Percentiles rank a stretch among this genome's conserved stretches.
phyloP scores from a whole-genome alignment of 2,797 vertebrate genomes.

The Enteromius thamalakanensis region DNA sequence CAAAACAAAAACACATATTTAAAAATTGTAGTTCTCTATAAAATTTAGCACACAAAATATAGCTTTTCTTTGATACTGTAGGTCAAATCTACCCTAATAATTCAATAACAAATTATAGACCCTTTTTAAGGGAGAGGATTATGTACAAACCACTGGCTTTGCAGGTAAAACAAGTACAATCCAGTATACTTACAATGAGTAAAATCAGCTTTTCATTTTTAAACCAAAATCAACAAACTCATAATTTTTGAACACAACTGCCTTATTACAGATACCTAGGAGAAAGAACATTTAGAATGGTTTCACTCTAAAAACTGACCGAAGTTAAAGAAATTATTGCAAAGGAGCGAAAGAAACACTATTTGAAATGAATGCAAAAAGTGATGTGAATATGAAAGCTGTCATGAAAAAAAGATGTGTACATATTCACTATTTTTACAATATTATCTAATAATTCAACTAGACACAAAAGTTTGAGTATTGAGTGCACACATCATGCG shows the following conservation, averaged over 20 bases:
- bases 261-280: neutral
- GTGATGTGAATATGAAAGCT: neutral
- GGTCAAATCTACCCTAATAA: slow-evolving; percentile 50
- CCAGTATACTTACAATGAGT: slow-evolving; percentile 28
- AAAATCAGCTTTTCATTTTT: slow-evolving; percentile 3
- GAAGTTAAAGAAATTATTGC: slow-evolving; percentile 1
- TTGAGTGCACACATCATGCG: slow-evolving; percentile 33
- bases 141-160: slow-evolving; percentile 54
- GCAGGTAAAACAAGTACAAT: slow-evolving; percentile 30
- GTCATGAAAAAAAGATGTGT: slow-evolving; percentile 12
- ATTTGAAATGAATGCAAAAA: neutral
- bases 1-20: slow-evolving; percentile 64
- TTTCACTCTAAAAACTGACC: neutral
- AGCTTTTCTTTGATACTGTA: slow-evolving; percentile 70
- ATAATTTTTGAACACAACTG: neutral
- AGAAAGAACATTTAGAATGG: neutral
- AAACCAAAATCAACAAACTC: slow-evolving; percentile 13
- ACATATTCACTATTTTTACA: slow-evolving; percentile 26
- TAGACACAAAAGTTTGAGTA: slow-evolving; percentile 12
- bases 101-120: slow-evolving; percentile 57
- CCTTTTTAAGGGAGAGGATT: slow-evolving; percentile 51
- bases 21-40: slow-evolving; percentile 74
- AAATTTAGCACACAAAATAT: slow-evolving; percentile 83
- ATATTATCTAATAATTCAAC: slow-evolving; percentile 26
- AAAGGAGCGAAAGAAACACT: neutral